These are phyloP conservation scores for Cuculus canorus DNA, from an alignment of 2,797 vertebrate species.

Conservation along the genomic window DNA sequence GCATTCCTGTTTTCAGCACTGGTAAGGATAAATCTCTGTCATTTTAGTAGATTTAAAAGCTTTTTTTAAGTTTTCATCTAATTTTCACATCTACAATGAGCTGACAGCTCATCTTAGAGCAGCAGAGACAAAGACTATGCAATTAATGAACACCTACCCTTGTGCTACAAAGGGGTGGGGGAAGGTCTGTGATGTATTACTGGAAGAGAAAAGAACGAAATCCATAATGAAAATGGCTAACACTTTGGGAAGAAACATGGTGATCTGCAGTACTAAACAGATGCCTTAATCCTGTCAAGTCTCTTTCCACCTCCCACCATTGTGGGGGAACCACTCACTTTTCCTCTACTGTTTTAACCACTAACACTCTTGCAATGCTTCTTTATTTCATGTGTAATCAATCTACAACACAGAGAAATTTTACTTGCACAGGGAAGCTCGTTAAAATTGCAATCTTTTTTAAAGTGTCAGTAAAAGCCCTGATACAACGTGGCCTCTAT, in stretches of 20 bases:
- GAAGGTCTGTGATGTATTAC: neutral
- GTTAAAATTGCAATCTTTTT: neutral
- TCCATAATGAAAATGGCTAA: neutral
- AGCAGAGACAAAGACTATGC: neutral
- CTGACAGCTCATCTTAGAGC: neutral
- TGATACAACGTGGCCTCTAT: neutral
- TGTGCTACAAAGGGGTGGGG: neutral
- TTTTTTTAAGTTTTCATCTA: neutral
- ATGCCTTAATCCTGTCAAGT: neutral
- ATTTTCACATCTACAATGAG: neutral
- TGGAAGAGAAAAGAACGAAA: neutral
- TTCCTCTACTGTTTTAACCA: neutral
- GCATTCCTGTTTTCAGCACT: neutral
- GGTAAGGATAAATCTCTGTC: neutral
- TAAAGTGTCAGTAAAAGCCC: neutral
- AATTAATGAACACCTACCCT: neutral
- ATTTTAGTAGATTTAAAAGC: neutral
- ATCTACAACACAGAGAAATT: neutral
- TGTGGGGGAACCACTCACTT: neutral
- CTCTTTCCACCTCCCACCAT: neutral
- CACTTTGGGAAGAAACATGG: neutral
- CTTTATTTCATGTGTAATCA: neutral
- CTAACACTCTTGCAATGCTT: neutral
- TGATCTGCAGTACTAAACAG: neutral
- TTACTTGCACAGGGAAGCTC: neutral